Evolutionary conservation across 1,140 invertebrate species (phyloP).

Genomic region (Megathymus violae): DNA sequence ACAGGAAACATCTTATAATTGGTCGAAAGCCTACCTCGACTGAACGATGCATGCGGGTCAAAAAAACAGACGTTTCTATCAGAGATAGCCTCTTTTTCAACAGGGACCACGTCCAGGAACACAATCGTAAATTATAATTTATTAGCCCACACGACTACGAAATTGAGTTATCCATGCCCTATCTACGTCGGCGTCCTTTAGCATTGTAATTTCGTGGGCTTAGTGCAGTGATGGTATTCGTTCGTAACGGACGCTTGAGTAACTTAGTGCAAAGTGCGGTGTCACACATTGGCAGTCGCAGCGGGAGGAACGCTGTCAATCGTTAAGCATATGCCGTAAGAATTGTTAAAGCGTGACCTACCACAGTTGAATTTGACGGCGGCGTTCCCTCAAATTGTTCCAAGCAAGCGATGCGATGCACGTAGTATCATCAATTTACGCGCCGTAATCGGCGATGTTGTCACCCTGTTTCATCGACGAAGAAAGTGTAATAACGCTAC

Average conservation of each 20-base stretch:
- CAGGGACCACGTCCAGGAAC: slow-evolving; percentile 56
- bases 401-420: slow-evolving; percentile 63
- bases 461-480: slow-evolving; percentile 19
- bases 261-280: slow-evolving; percentile 41
- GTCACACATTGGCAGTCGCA: slow-evolving; percentile 38
- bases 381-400: slow-evolving; percentile 56
- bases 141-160: slow-evolving; percentile 64
- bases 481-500: slow-evolving; percentile 16
- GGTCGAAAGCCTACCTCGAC: slow-evolving; percentile 59
- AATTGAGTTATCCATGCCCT: slow-evolving; percentile 78
- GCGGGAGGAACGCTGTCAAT: slow-evolving; percentile 55
- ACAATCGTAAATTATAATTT: slow-evolving; percentile 82
- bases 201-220: slow-evolving; percentile 52
- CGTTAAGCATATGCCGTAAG: slow-evolving; percentile 58
- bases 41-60: slow-evolving; percentile 70
- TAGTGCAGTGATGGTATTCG: slow-evolving; percentile 62
- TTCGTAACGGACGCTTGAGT: slow-evolving; percentile 62
- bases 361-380: slow-evolving; percentile 68
- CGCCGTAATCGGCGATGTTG: slow-evolving; percentile 44
- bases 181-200: slow-evolving; percentile 69
- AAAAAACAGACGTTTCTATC: slow-evolving; percentile 81
- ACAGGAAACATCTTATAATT: slow-evolving; percentile 47
- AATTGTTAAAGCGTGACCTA: slow-evolving; percentile 70
- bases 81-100: slow-evolving; percentile 71
- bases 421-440: slow-evolving; percentile 71